Evolutionary conservation across 2,888 invertebrate genomes (phyloP).

Genomic region (Lycocerus yunnanus): DNA sequence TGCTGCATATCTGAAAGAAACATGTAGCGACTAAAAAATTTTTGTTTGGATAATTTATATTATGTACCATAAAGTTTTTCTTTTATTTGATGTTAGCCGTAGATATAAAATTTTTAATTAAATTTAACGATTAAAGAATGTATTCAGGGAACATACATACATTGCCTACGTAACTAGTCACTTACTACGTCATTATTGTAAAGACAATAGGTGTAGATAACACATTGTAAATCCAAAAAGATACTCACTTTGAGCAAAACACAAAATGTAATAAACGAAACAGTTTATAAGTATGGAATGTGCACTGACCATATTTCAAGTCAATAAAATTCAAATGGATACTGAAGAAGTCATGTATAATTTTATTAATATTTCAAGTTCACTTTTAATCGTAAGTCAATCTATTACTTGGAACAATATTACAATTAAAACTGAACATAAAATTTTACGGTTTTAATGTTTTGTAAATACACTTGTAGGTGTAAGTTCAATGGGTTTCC

Average conservation of each 20-base stretch:
- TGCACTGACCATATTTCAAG: constrained; percentile 4
- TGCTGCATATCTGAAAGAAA: no score
- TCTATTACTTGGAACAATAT: constrained; percentile 18
- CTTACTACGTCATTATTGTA: background rate
- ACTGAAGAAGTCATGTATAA: constrained; percentile 4
- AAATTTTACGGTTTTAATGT: constrained; percentile 10
- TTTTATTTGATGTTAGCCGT: background rate
- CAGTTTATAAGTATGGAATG: background rate
- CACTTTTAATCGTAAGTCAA: constrained; percentile 15
- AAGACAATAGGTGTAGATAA: background rate
- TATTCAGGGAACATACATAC: no score
- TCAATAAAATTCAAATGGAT: constrained; percentile 3
- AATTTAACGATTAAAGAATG: no score
- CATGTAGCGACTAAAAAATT: background rate
- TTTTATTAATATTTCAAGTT: constrained; percentile 18
- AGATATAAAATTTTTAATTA: background rate
- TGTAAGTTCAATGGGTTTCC: background rate
- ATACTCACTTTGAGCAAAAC: constrained; percentile 4
- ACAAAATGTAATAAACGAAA: constrained; percentile 1
- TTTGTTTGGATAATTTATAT: background rate
- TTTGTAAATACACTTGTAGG: background rate
- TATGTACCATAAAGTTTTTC: background rate
- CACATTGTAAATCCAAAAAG: background rate
- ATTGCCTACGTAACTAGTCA: background rate
- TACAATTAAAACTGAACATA: constrained; percentile 19